Evolutionary conservation across 1,140 invertebrate species (phyloP), one percentile per base, ranked within the genome.

Genomic region (Euura lappo): DNA sequence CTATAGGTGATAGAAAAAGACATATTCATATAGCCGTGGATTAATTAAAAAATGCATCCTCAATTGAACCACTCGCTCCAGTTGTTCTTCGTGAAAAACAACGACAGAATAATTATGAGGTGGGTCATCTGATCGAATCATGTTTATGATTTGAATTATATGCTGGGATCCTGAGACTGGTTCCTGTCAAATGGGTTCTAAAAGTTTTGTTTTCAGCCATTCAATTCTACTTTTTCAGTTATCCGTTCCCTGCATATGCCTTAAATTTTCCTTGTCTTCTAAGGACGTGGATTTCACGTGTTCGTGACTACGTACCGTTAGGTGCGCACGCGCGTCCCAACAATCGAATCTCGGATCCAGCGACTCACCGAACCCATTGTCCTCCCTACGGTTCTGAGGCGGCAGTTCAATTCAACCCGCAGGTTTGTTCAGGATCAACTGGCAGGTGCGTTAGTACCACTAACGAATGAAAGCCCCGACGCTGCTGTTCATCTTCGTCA

Each of bases 271-370:
- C 28, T 51, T 51, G 47, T 8, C 7, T 8, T 51, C 47, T n/a
- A 51, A 51, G 3, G 6, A 60, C 51, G 13, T 11, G 4, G 51
- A 5, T n/a, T 60, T 6, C 51, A 60, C 51, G 51, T 60, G 51
- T 60, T n/a, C 6, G 51, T 3, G 10, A n/a, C 6, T 3, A n/a
- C 51, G 5, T 60, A 60, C 51, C 51, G 51, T 60, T 60, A 60
- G 8, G 4, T 3, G 51, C 51, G 51, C 51, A 60, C 51, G 13
- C 51, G 51, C 51, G 51, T n/a, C 51, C 13, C 51, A 60, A 60
- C 51, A 60, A 60, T 60, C 51, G 51, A 60, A 60, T 60, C 51
- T 60, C 13, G 51, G 51, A 60, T 60, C 51, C 51, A 60, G 51
- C 51, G 13, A 60, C 51, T 60, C 51, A 60, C 51, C 51, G 51